Conservation (phyloP, 2,888 invertebrate species). For the Sesamia inferens region DNA sequence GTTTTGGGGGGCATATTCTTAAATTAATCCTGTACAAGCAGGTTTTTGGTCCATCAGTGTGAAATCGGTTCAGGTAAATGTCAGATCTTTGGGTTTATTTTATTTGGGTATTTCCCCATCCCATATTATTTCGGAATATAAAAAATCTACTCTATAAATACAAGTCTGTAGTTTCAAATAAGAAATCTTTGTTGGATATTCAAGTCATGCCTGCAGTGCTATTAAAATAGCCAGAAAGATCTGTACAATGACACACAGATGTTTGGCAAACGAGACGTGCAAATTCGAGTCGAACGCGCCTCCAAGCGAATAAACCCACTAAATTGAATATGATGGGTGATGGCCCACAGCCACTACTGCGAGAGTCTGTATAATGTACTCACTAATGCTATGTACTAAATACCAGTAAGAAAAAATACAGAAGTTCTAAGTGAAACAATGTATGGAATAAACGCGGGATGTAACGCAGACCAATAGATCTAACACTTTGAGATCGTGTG, state of each 20-base stretch:
- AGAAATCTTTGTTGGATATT: conserved; percentile 7
- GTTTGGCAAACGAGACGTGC: neutral
- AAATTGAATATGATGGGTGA: conserved; percentile 29
- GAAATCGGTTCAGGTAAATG: conserved; percentile 1
- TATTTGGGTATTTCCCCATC: neutral
- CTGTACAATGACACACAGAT: conserved; percentile 13
- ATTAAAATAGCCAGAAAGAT: conserved; percentile 3
- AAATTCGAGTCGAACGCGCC: conserved; percentile 9
- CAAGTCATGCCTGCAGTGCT: neutral
- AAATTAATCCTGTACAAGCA: neutral
- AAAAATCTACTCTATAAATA: neutral
- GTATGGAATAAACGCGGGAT: neutral
- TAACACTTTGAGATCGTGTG: neutral
- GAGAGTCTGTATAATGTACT: conserved; percentile 16
- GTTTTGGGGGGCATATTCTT: conserved; percentile 18
- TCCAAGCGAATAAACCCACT: conserved; percentile 21
- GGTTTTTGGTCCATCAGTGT: neutral
- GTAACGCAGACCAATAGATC: neutral
- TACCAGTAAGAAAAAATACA: neutral
- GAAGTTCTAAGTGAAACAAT: conserved; percentile 3
- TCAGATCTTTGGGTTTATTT: too few relatives aligned
- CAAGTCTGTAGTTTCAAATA: neutral
- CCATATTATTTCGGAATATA: too few relatives aligned
- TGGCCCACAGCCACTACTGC: conserved; percentile 1
- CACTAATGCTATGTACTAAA: neutral